Conservation (phyloP, 2,888 invertebrate species). For the Patella depressa region DNA sequence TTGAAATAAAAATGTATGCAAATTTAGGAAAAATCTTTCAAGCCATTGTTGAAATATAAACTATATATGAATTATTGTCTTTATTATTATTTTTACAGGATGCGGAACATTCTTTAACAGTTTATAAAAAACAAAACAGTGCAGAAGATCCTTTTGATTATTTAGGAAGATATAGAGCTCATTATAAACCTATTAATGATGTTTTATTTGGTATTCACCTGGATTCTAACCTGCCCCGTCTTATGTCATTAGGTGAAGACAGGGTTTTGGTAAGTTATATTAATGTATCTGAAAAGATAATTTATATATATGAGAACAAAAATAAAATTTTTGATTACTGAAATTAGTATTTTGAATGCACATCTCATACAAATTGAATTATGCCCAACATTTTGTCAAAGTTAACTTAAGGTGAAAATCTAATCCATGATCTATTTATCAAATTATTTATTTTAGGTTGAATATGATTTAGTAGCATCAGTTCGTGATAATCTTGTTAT, state of each 20-base stretch:
- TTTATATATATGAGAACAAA: background rate
- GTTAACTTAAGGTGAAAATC: background rate
- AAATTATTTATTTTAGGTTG: constrained; percentile 59
- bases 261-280: constrained; percentile 62
- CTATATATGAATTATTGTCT: background rate
- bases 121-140: constrained; percentile 54
- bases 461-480: constrained; percentile 69
- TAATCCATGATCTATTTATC: background rate
- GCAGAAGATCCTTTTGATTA: constrained; percentile 59
- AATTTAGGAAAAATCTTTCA: too few species aligned
- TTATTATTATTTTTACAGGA: constrained; percentile 54
- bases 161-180: constrained; percentile 69
- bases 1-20: too few species aligned
- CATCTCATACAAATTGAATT: background rate
- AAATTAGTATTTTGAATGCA: too few species aligned
- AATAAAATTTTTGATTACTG: background rate
- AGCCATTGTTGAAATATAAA: too few species aligned
- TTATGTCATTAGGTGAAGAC: constrained; percentile 69
- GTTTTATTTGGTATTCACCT: constrained; percentile 69
- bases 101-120: constrained; percentile 66
- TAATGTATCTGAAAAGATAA: background rate
- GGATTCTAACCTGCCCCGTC: constrained; percentile 63
- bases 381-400: background rate
- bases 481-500: constrained; percentile 67
- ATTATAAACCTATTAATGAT: constrained; percentile 69